These are phyloP conservation scores for Oryzias curvinotus DNA, from an alignment of 2,113 vertebrate species.

Conservation along the genomic window DNA sequence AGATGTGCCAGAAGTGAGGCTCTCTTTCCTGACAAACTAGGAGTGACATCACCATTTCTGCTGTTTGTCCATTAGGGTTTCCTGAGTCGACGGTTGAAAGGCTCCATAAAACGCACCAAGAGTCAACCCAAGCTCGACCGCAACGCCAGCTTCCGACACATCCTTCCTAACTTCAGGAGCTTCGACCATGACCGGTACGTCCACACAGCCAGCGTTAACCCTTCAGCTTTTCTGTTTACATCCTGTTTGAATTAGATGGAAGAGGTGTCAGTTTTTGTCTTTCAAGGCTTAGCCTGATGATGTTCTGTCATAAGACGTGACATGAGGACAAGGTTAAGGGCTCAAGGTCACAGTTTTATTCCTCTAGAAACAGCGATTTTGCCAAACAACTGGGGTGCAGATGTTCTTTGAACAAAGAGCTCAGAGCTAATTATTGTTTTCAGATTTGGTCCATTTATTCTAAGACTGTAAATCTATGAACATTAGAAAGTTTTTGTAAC, in stretches of 20 bases:
- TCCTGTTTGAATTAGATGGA: not conserved
- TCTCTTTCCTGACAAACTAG: not conserved
- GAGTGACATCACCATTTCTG: constrained; percentile 8
- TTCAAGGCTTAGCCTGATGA: not conserved
- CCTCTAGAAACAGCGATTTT: too few species aligned
- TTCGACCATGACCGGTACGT: constrained; percentile 93
- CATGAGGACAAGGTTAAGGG: too few species aligned
- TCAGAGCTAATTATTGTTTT: too few species aligned
- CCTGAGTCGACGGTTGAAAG: constrained; percentile 84
- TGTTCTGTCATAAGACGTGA: not conserved
- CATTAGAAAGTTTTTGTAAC: too few species aligned
- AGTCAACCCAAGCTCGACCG: constrained; percentile 98
- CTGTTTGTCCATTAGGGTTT: constrained; percentile 65
- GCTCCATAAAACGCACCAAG: constrained; percentile 98
- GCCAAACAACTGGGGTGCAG: too few species aligned
- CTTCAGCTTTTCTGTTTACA: not conserved
- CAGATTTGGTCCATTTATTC: too few species aligned
- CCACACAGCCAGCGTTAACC: constrained; percentile 9
- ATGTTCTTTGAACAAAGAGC: too few species aligned
- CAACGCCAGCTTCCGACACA: constrained; percentile 98
- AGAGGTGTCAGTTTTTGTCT: not conserved
- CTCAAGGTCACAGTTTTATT: too few species aligned
- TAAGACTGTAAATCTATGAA: too few species aligned
- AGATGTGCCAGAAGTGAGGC: not conserved
- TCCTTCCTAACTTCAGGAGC: constrained; percentile 93